These are phyloP conservation scores for Petrocephalus microphthalmus DNA, from an alignment of 2,113 vertebrate genomes.

Conservation along the genomic window DNA sequence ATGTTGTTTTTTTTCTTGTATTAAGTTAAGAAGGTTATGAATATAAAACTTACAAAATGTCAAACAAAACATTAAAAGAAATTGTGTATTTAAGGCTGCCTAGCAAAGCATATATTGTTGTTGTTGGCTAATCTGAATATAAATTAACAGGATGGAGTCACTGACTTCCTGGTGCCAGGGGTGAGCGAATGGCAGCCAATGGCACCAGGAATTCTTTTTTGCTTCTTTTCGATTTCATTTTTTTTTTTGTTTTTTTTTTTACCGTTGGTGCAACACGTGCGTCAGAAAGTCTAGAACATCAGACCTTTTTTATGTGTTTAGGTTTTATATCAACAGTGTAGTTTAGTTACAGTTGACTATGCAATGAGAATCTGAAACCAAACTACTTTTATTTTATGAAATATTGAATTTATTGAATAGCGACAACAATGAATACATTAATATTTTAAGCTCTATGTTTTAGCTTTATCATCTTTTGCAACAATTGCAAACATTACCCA, in stretches of 20 bases:
- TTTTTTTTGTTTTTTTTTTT: neutral
- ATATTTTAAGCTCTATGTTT: neutral
- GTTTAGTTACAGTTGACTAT: neutral
- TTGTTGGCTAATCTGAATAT: neutral
- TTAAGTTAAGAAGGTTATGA: conserved; percentile 35
- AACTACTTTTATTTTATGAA: neutral
- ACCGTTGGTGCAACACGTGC: neutral
- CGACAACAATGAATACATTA: neutral
- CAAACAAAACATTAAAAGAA: conserved; percentile 26
- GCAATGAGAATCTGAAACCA: neutral
- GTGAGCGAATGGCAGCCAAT: neutral
- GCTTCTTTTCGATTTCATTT: neutral
- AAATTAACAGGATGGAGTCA: neutral
- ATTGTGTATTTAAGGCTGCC: conserved; percentile 14
- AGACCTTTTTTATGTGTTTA: neutral
- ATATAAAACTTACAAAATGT: conserved; percentile 27
- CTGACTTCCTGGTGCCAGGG: neutral
- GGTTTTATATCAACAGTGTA: neutral
- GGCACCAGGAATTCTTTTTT: neutral
- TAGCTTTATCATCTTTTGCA: neutral
- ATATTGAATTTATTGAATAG: neutral
- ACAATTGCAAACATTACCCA: neutral
- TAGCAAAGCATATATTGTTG: conserved; percentile 7
- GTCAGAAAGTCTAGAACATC: neutral
- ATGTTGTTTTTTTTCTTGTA: conserved; percentile 20